Conservation (phyloP, 2,113 vertebrate species). For the Dasypus novemcinctus region DNA sequence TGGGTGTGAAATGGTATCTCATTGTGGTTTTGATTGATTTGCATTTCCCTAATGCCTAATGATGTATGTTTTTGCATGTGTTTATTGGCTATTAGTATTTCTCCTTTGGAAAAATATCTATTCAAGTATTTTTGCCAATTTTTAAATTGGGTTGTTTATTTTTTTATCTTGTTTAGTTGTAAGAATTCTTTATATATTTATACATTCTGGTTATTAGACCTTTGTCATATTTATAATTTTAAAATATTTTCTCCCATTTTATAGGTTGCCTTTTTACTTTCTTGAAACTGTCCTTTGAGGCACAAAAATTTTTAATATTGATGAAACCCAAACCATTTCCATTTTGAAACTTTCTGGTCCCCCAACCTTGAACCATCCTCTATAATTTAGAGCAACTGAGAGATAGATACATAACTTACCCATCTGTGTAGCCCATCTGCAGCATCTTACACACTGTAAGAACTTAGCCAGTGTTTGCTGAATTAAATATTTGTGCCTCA, state of each 20-base stretch:
- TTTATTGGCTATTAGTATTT: not conserved
- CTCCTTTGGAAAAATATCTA: not conserved
- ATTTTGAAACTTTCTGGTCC: not conserved
- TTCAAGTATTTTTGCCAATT: not conserved
- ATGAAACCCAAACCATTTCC: not conserved
- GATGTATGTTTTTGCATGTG: not conserved
- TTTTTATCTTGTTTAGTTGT: not conserved
- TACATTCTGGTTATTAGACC: not conserved
- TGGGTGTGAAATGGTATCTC: too few relatives aligned
- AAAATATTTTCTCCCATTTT: not conserved
- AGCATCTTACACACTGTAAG: not conserved
- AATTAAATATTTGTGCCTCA: not conserved
- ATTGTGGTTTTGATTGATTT: not conserved
- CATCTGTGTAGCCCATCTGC: not conserved
- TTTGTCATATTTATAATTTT: not conserved
- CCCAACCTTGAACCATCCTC: not conserved
- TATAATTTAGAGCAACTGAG: not conserved
- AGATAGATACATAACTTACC: rapidly evolving
- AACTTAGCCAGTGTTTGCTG: not conserved
- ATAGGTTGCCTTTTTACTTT: not conserved
- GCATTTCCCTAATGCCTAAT: not conserved
- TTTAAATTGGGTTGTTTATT: not conserved
- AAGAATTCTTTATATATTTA: not conserved
- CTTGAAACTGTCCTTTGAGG: not conserved
- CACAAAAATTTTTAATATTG: not conserved